Percentiles rank a stretch among this genome's conserved stretches.
phyloP scores from a whole-genome alignment of 2,797 vertebrate species.

The Anabacerthia variegaticeps region DNA sequence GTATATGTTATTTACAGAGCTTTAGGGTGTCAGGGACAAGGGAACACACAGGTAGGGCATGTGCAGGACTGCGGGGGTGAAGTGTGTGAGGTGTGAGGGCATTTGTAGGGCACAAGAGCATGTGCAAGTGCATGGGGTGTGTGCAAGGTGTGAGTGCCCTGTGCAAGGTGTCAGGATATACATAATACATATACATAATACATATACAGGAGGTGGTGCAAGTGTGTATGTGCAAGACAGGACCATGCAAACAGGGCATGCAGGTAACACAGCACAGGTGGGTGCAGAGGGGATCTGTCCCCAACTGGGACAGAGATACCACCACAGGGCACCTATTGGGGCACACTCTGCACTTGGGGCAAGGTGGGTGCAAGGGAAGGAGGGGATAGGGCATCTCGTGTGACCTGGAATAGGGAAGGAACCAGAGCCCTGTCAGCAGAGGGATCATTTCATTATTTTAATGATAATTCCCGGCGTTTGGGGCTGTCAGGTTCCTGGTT shows the following conservation, averaged over 20 bases:
- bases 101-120: rapidly evolving
- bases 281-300: background rate
- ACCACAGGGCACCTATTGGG: rapidly evolving
- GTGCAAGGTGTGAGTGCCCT: no score
- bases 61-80: rapidly evolving
- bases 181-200: no score
- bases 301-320: rapidly evolving
- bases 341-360: rapidly evolving
- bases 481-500: slow-evolving; percentile 52
- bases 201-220: no score
- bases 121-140: rapidly evolving
- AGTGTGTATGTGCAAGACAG: background rate
- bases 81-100: background rate
- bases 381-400: background rate
- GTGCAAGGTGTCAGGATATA: background rate
- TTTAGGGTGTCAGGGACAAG: background rate
- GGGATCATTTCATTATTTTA: background rate
- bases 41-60: background rate
- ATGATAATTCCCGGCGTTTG: background rate
- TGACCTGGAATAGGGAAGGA: background rate
- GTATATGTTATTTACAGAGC: background rate
- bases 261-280: background rate
- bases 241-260: background rate
- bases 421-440: background rate
- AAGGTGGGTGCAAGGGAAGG: background rate